Evolutionary conservation across 2,888 invertebrate genomes (phyloP).

Genomic region (Drosophila nigritarsus): DNA sequence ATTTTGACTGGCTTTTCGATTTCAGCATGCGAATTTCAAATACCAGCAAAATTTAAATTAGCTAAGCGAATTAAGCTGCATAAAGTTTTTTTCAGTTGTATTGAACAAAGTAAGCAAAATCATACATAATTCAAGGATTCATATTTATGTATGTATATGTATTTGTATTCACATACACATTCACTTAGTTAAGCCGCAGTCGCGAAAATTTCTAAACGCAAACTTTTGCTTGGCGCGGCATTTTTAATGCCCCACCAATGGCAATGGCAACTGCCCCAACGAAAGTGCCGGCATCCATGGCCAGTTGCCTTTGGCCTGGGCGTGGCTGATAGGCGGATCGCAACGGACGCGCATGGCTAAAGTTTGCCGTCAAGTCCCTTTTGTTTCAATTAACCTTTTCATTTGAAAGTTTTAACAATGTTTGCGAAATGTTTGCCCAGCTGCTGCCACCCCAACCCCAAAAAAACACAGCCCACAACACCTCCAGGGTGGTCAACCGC

Average conservation of each 20-base stretch:
- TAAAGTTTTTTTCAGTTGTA: not conserved
- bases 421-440: constrained; percentile 69
- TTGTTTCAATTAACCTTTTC: constrained; percentile 81
- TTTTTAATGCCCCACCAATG: constrained; percentile 67
- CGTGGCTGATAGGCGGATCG: constrained; percentile 52
- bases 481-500: constrained; percentile 13
- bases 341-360: constrained; percentile 72
- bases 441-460: constrained; percentile 14
- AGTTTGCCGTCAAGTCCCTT: constrained; percentile 75
- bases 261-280: constrained; percentile 9
- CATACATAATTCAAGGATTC: constrained; percentile 8
- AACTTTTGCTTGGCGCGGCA: constrained; percentile 69
- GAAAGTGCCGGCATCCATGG: constrained; percentile 22
- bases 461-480: not conserved
- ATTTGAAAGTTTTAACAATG: constrained; percentile 78
- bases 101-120: not conserved
- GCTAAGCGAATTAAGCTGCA: not conserved
- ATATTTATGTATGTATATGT: not conserved
- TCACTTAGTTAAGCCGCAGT: constrained; percentile 24
- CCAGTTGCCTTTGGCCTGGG: constrained; percentile 19
- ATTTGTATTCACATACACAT: not conserved
- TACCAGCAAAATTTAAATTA: not conserved
- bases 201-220: constrained; percentile 62
- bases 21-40: not conserved
- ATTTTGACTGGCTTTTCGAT: not conserved